Base-by-base conservation (phyloP, 2,113 vertebrate species). In the Gambusia holbrooki region DNA sequence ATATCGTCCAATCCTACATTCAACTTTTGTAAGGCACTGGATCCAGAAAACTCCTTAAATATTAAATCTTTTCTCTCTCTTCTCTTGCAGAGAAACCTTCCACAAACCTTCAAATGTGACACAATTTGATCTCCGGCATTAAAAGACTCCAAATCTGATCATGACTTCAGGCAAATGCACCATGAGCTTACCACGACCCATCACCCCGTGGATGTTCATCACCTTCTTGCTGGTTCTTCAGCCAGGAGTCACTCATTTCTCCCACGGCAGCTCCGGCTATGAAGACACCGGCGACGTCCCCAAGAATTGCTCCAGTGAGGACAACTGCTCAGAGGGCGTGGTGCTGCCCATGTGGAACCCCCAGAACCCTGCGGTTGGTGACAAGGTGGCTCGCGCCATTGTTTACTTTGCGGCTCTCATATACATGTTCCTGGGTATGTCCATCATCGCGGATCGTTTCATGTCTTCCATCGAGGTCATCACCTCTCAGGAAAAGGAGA, bases 381-480 rank as follows among this genome's bases (percentile, higher is more conserved):
- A 96, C 75, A 95, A 96, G 63, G 95, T 96, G 84, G 96, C 96
- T 0, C 93, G 96, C 3, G 95, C 96, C 77, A 96, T 96, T 3
- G 96, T 96, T 32, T 96, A 96, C 88, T 95, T 96, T 40, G 95
- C 95, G 30, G 96, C 95, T 0, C 92, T 96, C 61, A 94, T 96
- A 80, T 96, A 96, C 91, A 96, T 96, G 95, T 96, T 96, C 86
- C 88, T 96, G 82, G 96, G 96, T 67, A 96, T 96, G 95, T 96
- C 95, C 84, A 96, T 96, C 80, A 94, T 96, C 17, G 96, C 96
- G 0, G 96, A 96, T 83, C 95, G 96, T 74, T 96, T 96, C 87
- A 96, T 96, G 96, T 95, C 96, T n/a, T 95, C 95, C 25, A 96
- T 96, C 0, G 96, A 96, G 87, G 96, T 96, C 69, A 96, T 96